Base-by-base conservation (phyloP, 2,888 invertebrate species). In the Cephus rjabovi region DNA sequence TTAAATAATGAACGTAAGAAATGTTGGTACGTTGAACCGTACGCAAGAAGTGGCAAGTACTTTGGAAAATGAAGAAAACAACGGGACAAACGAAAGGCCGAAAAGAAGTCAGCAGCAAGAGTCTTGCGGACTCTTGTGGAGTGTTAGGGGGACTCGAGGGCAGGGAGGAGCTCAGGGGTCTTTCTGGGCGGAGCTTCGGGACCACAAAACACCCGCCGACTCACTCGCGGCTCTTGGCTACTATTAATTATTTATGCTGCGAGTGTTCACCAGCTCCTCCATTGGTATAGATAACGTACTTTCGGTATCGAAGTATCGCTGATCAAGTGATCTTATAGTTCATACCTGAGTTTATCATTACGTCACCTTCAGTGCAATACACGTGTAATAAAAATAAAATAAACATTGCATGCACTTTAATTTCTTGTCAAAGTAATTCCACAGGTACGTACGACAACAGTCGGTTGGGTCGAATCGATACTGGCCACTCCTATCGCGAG, bases 211-310 rank as follows among this genome's bases (percentile, higher is more conserved):
- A 87, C 85, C 87, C 86, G 86, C 86, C 88, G 87, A 86, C 87
- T 87, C 84, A 85, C 85, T 87, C 87, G 86, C 87, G 86, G 85
- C 86, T 86, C 85, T 85, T 87, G 87, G 90, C 90, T 89, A 89
- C 90, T 90, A 90, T 90, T 90, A 91, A 91, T 90, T 91, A 90
- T 90, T 90, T 90, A 90, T 90, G 88, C 89, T 87, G 87, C 87
- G 87, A 88, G 88, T 87, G 87, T 89, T 89, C 88, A 4, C 40
- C 40, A 1, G 40, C 40, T 56, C 6, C 40, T 56, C 23, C 40
- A 23, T 56, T 56, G 40, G 6, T 23, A 56, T 56, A 56, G 40
- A 6, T 56, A 56, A 56, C 40, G 40, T 23, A 23, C 40, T 1
- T 56, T 56, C 1, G 40, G 2, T 56, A 56, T 56, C 23, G 6